Conservation (phyloP, 2,888 invertebrate genomes). For the Pyrrhia umbra region DNA sequence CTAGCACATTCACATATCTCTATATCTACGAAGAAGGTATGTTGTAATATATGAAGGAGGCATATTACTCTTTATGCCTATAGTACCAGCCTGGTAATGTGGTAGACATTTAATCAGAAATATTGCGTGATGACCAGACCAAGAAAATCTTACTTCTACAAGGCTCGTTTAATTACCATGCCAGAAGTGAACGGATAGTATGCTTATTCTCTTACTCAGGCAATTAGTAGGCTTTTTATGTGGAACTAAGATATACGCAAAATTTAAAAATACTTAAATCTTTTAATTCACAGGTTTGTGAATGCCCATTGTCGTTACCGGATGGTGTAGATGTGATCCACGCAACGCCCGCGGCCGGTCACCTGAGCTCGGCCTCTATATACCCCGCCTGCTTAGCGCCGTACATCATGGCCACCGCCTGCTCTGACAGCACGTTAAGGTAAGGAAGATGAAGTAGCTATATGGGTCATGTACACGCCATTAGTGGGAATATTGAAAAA, state of each 20-base stretch:
- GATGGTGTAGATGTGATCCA: constrained; percentile 97
- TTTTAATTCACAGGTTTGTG: constrained; percentile 91
- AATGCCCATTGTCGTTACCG: constrained; percentile 96
- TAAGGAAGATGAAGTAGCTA: constrained; percentile 61
- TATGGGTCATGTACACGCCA: too few relatives aligned
- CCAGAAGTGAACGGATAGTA: too few relatives aligned
- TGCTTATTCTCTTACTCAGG: too few relatives aligned
- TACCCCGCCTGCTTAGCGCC: constrained; percentile 99
- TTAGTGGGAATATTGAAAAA: too few relatives aligned
- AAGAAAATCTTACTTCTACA: too few relatives aligned
- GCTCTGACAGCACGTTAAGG: constrained; percentile 96
- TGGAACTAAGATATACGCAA: not conserved
- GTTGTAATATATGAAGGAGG: not conserved
- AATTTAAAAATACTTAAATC: not conserved
- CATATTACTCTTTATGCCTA: too few relatives aligned
- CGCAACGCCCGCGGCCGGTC: constrained; percentile 98
- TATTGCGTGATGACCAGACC: too few relatives aligned
- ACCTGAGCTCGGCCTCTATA: constrained; percentile 98
- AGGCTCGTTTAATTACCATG: too few relatives aligned
- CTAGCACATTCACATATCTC: constrained; percentile 92
- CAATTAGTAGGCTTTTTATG: too few relatives aligned
- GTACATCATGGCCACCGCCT: constrained; percentile 98
- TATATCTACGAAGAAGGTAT: constrained; percentile 96
- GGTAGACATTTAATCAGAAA: too few relatives aligned
- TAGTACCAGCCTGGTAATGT: too few relatives aligned